These are phyloP conservation scores for Larimichthys polyactis DNA, from an alignment of 2,113 vertebrate genomes.

Conservation along the genomic window DNA sequence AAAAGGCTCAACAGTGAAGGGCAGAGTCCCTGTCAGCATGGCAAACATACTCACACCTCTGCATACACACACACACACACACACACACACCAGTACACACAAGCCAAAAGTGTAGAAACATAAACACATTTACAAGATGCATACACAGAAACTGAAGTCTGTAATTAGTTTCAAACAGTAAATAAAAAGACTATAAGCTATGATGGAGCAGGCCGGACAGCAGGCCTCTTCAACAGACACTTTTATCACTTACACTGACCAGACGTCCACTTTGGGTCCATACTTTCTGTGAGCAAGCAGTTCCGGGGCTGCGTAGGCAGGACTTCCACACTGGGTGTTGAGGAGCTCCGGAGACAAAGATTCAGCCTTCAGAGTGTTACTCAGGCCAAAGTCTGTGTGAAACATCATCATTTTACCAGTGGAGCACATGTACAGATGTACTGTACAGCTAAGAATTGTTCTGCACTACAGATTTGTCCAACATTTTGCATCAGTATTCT, in stretches of 20 bases:
- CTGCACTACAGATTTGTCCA: not conserved
- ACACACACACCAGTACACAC: slow-evolving; percentile 78
- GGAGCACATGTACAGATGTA: slow-evolving; percentile 1
- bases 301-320: slow-evolving; percentile 88
- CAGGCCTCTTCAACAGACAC: not conserved
- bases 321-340: slow-evolving; percentile 88
- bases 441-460: not conserved
- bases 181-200: not conserved
- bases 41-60: slow-evolving; percentile 89
- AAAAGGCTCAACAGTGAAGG: slow-evolving; percentile 87
- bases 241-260: slow-evolving; percentile 87
- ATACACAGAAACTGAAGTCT: not conserved
- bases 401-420: slow-evolving; percentile 13
- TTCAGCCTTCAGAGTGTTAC: slow-evolving; percentile 86
- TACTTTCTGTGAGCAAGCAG: slow-evolving; percentile 90
- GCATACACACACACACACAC: slow-evolving; percentile 78
- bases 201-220: not conserved
- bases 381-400: slow-evolving; percentile 88
- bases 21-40: slow-evolving; percentile 87
- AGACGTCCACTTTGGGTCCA: slow-evolving; percentile 89
- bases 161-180: not conserved
- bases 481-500: not conserved
- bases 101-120: not conserved
- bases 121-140: slow-evolving; percentile 18
- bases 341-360: slow-evolving; percentile 87